Base-by-base conservation (phyloP, 2,888 invertebrate genomes). In the Acanthosepion lycidas region DNA sequence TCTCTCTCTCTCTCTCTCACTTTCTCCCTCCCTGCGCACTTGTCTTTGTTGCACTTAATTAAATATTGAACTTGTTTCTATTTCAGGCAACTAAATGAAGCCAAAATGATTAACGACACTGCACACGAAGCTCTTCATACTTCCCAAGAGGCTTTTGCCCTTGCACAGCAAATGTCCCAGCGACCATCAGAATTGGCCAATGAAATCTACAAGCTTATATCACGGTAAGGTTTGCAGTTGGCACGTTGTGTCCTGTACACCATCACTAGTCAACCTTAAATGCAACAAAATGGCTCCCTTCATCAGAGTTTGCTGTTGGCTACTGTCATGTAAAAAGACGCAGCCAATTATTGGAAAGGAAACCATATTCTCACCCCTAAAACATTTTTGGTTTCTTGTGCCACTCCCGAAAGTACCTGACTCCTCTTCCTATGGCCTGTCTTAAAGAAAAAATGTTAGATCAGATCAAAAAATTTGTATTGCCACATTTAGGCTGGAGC, bases 81-180 rank as follows among this genome's bases (percentile, higher is more conserved):
- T 96, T 96, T 93, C 96, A 98, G 98, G 94, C 98, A 98, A 97
- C 98, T 98, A 95, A 97, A 98, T 33, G 98, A 98, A 96, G 99
- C 99, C 0, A 98, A 98, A 95, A 98, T 98, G 96, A 98, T 99
- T 95, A 98, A 98, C 95, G 98, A 98, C 92, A 98, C 98, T 93
- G 98, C 99, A 0, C 98, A 98, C 96, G 98, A 98, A 96, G 99
- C 99, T 0, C 98, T 98, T 95, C 98, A 99, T 96, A 98, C 98
- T 0, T 99, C 99, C 0, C 98, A 98, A 18, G 98, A 98, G 95
- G 99, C 99, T 0, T 98, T 98, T 96, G 98, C 98, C 95, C 98
- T 98, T 94, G 99, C 99, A 0, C 98, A 98, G 96, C 98, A 98
- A 94, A 96, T 96, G 0, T 94, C 97, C 48, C 95, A 95, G 55